A percentile compares a stretch with the other conserved stretches of the same genome.
Evolutionary conservation across 2,888 invertebrate genomes (phyloP).

Genomic region (Rhamphomyia laevipes): DNA sequence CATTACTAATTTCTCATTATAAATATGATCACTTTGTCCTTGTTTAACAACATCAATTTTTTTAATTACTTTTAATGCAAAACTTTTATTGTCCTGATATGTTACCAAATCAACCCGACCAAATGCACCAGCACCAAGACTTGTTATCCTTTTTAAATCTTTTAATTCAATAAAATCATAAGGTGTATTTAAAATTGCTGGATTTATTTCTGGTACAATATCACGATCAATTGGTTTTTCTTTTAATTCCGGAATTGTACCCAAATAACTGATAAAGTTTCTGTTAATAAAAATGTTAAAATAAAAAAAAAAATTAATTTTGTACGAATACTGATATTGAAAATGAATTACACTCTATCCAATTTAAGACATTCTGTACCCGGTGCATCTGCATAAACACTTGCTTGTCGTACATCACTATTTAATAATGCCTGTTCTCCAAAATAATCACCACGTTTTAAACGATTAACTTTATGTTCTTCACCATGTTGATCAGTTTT

Average conservation of each 20-base stretch:
- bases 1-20: constrained; percentile 76
- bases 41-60: constrained; percentile 82
- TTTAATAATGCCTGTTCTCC: constrained; percentile 79
- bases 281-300: constrained; percentile 30
- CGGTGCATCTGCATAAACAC: constrained; percentile 74
- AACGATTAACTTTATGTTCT: constrained; percentile 55
- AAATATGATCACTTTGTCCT: constrained; percentile 79
- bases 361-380: constrained; percentile 79
- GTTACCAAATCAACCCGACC: constrained; percentile 75
- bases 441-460: constrained; percentile 72
- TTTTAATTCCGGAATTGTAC: constrained; percentile 44
- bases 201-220: constrained; percentile 22
- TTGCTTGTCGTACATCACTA: constrained; percentile 79
- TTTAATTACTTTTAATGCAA: constrained; percentile 79
- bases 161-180: constrained; percentile 58
- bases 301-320: neutral
- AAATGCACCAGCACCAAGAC: constrained; percentile 87
- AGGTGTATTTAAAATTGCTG: constrained; percentile 32
- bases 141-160: constrained; percentile 70
- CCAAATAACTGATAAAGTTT: constrained; percentile 73
- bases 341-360: constrained; percentile 57
- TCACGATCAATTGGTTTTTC: constrained; percentile 23
- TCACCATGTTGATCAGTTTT: constrained; percentile 48
- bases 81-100: constrained; percentile 40
- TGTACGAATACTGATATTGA: neutral